Evolutionary conservation across 2,888 invertebrate genomes (phyloP), one percentile per base, ranked within the genome.

Genomic region (Gastracanthus pulcherrimus): DNA sequence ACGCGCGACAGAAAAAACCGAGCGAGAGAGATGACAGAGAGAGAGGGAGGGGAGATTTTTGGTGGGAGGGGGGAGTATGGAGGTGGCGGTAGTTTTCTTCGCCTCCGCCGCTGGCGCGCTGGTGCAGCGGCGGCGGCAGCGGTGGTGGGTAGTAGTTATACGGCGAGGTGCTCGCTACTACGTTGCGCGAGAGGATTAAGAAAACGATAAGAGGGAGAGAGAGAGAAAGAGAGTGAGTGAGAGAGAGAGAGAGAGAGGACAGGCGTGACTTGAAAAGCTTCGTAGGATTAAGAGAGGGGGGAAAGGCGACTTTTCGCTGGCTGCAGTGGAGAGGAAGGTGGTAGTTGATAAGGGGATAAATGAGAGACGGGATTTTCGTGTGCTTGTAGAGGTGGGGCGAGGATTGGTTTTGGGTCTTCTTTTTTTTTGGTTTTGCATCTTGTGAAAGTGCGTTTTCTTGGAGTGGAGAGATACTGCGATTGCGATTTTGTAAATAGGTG

Each of bases 231-330:
- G 82, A 79, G 60, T n/a, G n/a, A 60, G 72, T 26, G 69, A 71
- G 76, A 31, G 51, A 71, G 76, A 77, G 82, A 82, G 60, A 60
- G 45, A 80, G 82, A 79, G 60, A 81, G 80, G 58, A 31, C 69
- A 83, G 85, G 86, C 86, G 87, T 86, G 87, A 89, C 84, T 87
- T 85, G 86, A 85, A 87, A 87, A 87, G 88, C 87, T 89, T 84
- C 85, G 11, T 29, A 36, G 66, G 60, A 82, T 84, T 84, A 83
- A 67, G 74, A 82, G 81, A 79, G 78, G 58, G 41, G n/a, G 58
- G 77, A 58, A 48, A 67, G 74, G 36, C 62, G 71, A 77, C 70
- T 82, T 81, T 82, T 76, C 76, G 31, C 19, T 13, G 5, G 36
- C 38, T 13, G 45, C 16, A 72, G 41, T 11, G 66, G 48, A 13